Conservation (phyloP, 2,113 vertebrate genomes). For the Oreochromis niloticus region DNA sequence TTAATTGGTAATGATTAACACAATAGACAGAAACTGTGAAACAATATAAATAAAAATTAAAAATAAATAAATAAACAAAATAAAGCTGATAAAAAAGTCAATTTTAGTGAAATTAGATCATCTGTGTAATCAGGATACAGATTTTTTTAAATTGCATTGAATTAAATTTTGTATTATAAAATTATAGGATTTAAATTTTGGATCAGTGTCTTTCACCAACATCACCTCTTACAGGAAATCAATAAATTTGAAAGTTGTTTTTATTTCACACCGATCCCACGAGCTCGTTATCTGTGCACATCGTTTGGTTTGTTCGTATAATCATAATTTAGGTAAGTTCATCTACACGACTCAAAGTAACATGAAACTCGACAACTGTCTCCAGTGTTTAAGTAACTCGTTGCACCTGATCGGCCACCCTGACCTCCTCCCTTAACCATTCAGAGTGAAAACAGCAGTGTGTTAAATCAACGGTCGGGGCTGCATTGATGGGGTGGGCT, state of each 20-base stretch:
- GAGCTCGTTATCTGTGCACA: not conserved
- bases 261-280: not conserved
- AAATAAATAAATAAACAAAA: not conserved
- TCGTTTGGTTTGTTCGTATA: accelerated
- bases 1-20: accelerated
- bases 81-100: too few relatives aligned
- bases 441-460: not conserved
- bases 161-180: accelerated
- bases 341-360: not conserved
- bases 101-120: too few relatives aligned
- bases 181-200: not conserved
- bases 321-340: accelerated
- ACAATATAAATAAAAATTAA: not conserved
- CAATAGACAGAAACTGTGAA: not conserved
- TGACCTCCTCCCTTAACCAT: not conserved
- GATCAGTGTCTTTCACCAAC: not conserved
- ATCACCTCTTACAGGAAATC: not conserved
- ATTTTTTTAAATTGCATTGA: not conserved
- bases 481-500: not conserved
- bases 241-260: not conserved
- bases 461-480: not conserved
- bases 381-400: not conserved
- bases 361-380: not conserved
- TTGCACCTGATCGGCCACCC: not conserved
- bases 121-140: not conserved